Evolutionary conservation across 2,113 vertebrate genomes (phyloP).

Genomic region (Elephas maximus): DNA sequence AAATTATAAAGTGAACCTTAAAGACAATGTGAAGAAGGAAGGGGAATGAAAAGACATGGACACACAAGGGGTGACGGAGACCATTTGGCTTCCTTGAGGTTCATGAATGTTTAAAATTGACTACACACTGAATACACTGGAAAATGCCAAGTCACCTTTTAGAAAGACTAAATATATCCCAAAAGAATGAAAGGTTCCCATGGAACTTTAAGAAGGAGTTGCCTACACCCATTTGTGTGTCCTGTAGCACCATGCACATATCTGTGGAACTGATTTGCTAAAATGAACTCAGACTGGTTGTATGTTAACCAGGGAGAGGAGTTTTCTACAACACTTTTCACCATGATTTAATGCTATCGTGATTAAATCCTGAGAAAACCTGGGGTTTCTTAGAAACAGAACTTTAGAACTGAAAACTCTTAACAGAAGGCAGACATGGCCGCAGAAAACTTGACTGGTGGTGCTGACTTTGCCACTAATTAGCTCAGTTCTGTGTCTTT

Average conservation of each 20-base stretch:
- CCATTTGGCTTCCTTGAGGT: neutral
- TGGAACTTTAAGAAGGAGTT: neutral
- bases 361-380: neutral
- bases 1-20: neutral
- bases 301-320: fast-evolving
- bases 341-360: neutral
- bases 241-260: neutral
- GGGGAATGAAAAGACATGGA: neutral
- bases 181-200: no score
- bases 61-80: neutral
- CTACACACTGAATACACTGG: neutral
- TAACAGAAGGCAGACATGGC: neutral
- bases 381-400: neutral
- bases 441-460: neutral
- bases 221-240: fast-evolving
- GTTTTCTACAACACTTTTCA: neutral
- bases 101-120: neutral
- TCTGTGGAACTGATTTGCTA: neutral
- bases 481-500: neutral
- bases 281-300: neutral
- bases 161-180: neutral
- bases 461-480: neutral
- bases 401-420: neutral
- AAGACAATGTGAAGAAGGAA: neutral
- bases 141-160: neutral